Base-by-base conservation (phyloP, 2,113 vertebrate genomes). In the Coryphaenoides rupestris region DNA sequence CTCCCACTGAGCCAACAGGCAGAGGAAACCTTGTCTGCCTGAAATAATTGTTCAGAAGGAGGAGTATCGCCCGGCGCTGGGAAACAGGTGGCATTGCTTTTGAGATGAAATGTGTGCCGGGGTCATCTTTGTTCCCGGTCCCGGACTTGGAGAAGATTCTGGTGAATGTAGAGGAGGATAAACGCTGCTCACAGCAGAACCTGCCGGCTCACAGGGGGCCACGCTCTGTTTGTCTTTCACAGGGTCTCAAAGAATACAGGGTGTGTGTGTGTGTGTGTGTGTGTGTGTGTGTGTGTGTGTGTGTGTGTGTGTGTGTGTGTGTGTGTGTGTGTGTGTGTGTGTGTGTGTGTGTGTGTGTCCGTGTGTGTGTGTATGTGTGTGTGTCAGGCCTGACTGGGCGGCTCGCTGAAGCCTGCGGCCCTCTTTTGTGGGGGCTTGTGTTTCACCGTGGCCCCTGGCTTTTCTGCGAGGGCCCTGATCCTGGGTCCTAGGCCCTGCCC, bases 351-450 rank as follows among this genome's bases (percentile, higher is more conserved):
- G 33, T 40, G 33, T 40, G 33, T 40, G 33, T 40, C 9, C 13
- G 33, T 40, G 33, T 40, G 33, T 40, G 47, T 50, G 47, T 17
- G 47, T n/a, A 4, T 17, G 47, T 3, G 47, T 21, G 26, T 63
- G 74, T 82, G 63, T 78, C 56, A 79, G 82, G 63, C 33, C 70
- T 77, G 82, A 77, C 73, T 73, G 82, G 69, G 74, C 76, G 81
- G 79, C 78, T 87, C 75, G 72, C 77, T 86, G 84, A 88, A 84
- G 88, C 88, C 82, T 85, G 81, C 77, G 70, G 73, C 75, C 72
- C 78, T 79, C 78, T 79, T 86, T 82, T 88, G 81, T 88, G 82
- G 28, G n/a, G 77, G 82, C 87, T 80, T 88, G 87, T 85, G 86
- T 86, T 84, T 85, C 81, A 70, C 79, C 53, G 72, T 82, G 85